Conservation (phyloP, 2,797 vertebrate species). For the Galagoides demidoff region DNA sequence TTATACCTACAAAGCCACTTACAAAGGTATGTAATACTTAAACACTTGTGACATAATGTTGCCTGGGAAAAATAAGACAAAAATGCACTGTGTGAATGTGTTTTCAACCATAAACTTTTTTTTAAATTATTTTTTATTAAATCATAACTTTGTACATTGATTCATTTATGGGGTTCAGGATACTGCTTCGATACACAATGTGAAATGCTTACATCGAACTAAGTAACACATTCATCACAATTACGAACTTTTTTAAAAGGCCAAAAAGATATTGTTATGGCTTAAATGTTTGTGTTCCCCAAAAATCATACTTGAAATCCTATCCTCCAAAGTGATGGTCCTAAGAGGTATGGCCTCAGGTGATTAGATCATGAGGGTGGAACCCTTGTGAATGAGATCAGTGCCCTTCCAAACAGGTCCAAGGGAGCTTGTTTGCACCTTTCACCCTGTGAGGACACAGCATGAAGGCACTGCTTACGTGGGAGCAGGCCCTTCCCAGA, state of each 20-base stretch:
- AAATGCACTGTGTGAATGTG: neutral
- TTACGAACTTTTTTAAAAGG: neutral
- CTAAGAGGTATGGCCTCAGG: neutral
- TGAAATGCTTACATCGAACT: no score
- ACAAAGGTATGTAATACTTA: neutral
- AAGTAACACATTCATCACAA: no score
- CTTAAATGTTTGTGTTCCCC: neutral
- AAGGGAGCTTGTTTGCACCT: neutral
- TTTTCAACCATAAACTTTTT: neutral
- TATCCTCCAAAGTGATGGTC: neutral
- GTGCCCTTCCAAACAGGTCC: neutral
- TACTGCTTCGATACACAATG: no score
- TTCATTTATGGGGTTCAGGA: no score
- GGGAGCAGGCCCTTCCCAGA: neutral
- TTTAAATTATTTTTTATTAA: no score
- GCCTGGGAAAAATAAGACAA: slow-evolving; percentile 34
- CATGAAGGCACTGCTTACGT: neutral
- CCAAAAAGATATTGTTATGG: neutral
- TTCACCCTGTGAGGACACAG: neutral
- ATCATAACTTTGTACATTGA: no score
- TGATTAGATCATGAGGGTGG: neutral
- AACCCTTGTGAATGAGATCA: neutral
- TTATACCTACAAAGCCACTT: slow-evolving; percentile 6
- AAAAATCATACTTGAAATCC: neutral
- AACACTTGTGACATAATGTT: neutral